Evolutionary conservation across 2,888 invertebrate species (phyloP), one percentile per base, ranked within the genome.

Genomic region (Eristalis intricaria): DNA sequence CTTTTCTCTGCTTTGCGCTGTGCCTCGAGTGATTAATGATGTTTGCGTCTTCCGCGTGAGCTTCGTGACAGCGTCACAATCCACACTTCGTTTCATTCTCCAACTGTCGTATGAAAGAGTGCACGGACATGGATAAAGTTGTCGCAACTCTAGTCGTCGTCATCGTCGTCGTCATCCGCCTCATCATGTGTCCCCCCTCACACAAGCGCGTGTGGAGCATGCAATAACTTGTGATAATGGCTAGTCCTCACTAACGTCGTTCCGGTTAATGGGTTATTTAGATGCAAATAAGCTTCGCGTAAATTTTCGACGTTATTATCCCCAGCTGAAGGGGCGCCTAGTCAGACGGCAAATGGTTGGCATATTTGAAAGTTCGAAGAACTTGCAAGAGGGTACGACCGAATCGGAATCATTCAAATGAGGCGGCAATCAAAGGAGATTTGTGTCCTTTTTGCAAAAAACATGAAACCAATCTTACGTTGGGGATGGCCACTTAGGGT

Each of bases 201-300:
- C 4, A 15, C 58, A 32, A 22, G 35, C 35, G 60, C 8, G 35
- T 23, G 40, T 22, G 22, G 38, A 70, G 70, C n/a, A 61, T 26
- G 70, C 61, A 40, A 69, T 69, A 35, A 69, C 69, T 56, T 29
- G 60, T 26, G 56, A 56, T 69, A 56, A 69, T 56, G 56, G 11
- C 32, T 19, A 22, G 58, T 58, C 58, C 69, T 26, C 26, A 61
- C 60, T 61, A 71, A 61, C 26, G 26, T 40, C 60, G 26, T 71
- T 26, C 19, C 40, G 13, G 3, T 40, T 40, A 60, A 60, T 71
- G 26, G 38, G 60, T 61, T 71, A 71, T 71, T 71, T 71, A 61
- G 60, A 71, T 71, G 70, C 70, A 71, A 71, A 71, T 61, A 61
- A 61, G 70, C 10, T 38, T 8, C n/a, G 60, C n/a, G 70, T 60